phyloP scores from a whole-genome alignment of 2,113 vertebrate species.

The Xiphophorus hellerii region DNA sequence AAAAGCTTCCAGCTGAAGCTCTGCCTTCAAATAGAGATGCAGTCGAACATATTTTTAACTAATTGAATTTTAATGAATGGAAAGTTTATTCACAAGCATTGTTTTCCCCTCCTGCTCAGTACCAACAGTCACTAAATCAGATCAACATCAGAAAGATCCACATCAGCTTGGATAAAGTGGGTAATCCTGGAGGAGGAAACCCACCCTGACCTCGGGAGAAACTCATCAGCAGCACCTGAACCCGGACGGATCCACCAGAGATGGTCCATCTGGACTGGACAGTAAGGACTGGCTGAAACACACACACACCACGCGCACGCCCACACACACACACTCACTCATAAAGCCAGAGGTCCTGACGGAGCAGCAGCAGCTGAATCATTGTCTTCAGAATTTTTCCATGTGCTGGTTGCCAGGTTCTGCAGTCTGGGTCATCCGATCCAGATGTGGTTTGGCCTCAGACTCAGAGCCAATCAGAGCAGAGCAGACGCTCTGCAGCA shows the following conservation, averaged over 20 bases:
- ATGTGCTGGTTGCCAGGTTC: slow-evolving; percentile 72
- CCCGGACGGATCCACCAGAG: slow-evolving; percentile 7
- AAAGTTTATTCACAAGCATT: neutral
- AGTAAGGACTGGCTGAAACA: neutral
- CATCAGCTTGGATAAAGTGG: too few species aligned
- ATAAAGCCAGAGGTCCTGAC: neutral
- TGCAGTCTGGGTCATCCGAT: slow-evolving; percentile 58
- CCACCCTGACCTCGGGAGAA: neutral
- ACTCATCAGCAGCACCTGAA: slow-evolving; percentile 10
- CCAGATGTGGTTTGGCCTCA: slow-evolving; percentile 77
- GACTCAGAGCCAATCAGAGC: slow-evolving; percentile 53
- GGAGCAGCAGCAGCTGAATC: slow-evolving; percentile 68
- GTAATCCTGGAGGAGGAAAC: neutral
- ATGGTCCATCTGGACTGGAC: slow-evolving; percentile 28
- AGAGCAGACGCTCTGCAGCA: slow-evolving; percentile 16
- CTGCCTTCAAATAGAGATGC: neutral
- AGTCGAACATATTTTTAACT: too few species aligned
- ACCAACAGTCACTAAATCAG: neutral
- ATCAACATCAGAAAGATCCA: neutral
- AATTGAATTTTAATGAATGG: neutral
- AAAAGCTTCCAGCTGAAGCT: neutral
- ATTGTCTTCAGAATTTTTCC: slow-evolving; percentile 82
- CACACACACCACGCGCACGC: neutral
- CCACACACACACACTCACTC: neutral
- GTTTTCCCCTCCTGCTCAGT: neutral